Base-by-base conservation (phyloP, 2,797 vertebrate species). In the Sphenodon punctatus region DNA sequence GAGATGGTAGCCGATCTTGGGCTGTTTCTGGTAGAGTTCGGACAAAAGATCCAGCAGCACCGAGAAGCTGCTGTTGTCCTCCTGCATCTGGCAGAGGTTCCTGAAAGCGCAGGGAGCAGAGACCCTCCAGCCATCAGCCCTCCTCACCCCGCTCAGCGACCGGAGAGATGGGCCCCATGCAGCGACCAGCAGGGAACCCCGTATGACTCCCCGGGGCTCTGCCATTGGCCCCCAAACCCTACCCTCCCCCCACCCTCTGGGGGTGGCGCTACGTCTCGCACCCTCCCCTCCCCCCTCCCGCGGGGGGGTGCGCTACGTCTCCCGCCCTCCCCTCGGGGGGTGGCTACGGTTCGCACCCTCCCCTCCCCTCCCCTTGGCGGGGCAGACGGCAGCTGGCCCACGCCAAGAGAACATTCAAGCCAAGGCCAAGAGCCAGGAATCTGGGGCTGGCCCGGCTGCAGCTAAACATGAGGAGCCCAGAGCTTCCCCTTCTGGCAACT, bases 51-150 rank as follows among this genome's bases (percentile, higher is more conserved):
- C 98, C 43, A 99, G 94, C 19, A 99, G 96, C 48, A 99, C 95
- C 0, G 98, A 98, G 93, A 99, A 99, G 5, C 98, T 97, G 0
- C 97, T 98, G 87, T 99, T 99, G 60, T 99, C 98, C 68, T 99
- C 98, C 92, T 99, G 98, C 98, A 99, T 99, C 93, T 98, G 98
- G 91, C 97, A 98, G 46, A 99, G 94, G 94, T 99, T 99, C 94
- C 98, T 98, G 2, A 11, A 13, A 30, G 53, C 32, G n/a, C 5
- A 5, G 0, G 12, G 46, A 1, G 11, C 41, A 41, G 14, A 22
- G 39, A n/a, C 51, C 38, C 16, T 25, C 10, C 36, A n/a, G n/a
- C 39, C n/a, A 19, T 6, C 6, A 34, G 11, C 13, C n/a, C 30
- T 16, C 3, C 11, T 7, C 4, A 38, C 12, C 7, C 7, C 12